Evolutionary conservation across 2,888 invertebrate species (phyloP), one percentile per base, ranked within the genome.

Genomic region (Stegana nigrithorax): DNA sequence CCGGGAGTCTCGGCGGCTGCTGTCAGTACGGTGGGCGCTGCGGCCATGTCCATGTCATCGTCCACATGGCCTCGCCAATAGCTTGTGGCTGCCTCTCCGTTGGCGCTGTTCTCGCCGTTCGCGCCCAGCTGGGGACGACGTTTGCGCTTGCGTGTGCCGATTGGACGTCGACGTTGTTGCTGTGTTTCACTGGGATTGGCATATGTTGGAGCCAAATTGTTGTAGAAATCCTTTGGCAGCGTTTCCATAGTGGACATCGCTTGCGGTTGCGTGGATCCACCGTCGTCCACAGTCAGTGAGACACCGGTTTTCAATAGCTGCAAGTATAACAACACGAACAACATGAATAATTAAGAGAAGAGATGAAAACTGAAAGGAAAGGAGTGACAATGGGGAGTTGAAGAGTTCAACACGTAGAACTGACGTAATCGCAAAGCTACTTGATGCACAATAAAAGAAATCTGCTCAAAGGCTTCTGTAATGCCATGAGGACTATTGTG

Each of bases 111-210:
- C 63, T 69, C 67, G 4, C 73, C 75, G 59, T 76, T 65, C 10
- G 76, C 72, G 32, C 68, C 75, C n/a, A 70, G 12, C 60, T 87
- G 87, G n/a, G 90, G 90, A 50, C 89, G 87, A 62, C 90, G 87
- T 83, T 90, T 91, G 62, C 90, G 87, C 84, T 91, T 91, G 10
- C 70, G 70, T 17, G 53, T 55, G 44, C 51, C 69, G 21, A 4
- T 23, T 4, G 66, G 67, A 1, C 60, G 63, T 47, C 63, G 62
- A 8, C 45, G 45, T 19, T 27, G 51, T 59, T 64, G 59, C 6
- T 36, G n/a, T 32, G 44, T 61, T 12, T 36, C 62, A 25, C 27
- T 64, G 2, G 59, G 21, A 47, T 58, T 47, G 29, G 32, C 58
- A 60, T 8, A 59, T 57, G 60, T 67, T 55, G 65, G 63, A 12